A percentile compares a stretch with the other conserved stretches of the same genome.
Conservation (phyloP, 2,113 vertebrate species). For the Nothocercus julius region DNA sequence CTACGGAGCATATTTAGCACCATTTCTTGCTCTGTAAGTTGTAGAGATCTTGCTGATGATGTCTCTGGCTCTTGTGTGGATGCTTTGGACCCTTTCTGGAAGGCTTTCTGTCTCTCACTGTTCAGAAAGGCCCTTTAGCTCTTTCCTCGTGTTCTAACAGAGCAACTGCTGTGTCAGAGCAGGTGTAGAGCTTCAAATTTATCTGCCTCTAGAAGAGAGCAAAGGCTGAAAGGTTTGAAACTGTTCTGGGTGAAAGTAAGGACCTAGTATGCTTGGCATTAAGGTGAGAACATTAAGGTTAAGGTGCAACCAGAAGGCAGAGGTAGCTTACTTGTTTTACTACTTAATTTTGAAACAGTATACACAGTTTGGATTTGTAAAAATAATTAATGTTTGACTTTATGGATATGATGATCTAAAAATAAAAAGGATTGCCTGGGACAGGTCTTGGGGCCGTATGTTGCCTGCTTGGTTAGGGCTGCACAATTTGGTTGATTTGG, state of each 20-base stretch:
- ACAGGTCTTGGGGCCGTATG: background rate
- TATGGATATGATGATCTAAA: background rate
- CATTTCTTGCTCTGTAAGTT: background rate
- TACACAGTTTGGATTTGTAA: background rate
- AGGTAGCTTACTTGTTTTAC: background rate
- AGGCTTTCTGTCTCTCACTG: constrained; percentile 3
- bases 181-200: background rate
- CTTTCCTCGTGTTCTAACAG: background rate
- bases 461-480: background rate
- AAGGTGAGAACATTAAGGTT: background rate
- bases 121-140: constrained; percentile 28
- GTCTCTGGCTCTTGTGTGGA: background rate
- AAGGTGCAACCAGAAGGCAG: background rate
- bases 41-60: constrained; percentile 10
- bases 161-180: constrained; percentile 18
- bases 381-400: background rate
- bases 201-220: background rate
- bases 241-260: background rate
- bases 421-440: background rate
- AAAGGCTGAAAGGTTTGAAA: background rate
- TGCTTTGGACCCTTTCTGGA: background rate
- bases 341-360: background rate
- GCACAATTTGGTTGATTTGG: background rate
- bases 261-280: background rate
- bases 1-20: background rate